Conservation (phyloP, 2,888 invertebrate genomes). For the Onchidella celtica region DNA sequence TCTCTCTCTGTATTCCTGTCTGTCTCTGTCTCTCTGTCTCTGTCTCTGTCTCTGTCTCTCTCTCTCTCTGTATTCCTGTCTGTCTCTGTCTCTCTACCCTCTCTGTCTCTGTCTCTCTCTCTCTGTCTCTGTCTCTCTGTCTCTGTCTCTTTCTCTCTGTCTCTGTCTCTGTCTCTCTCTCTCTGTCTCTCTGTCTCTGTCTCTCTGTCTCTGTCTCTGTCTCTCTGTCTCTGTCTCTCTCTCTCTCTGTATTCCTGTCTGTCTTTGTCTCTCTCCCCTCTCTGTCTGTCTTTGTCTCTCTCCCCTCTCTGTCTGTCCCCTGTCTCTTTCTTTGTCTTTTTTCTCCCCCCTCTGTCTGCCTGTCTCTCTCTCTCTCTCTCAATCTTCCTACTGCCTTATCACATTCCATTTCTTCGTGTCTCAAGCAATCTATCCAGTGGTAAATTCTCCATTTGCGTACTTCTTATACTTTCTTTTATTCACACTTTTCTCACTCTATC, state of each 20-base stretch:
- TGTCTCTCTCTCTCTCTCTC: neutral
- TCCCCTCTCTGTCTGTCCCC: neutral
- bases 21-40: conserved; percentile 7
- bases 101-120: too few species aligned
- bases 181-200: too few species aligned
- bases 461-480: too few species aligned
- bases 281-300: neutral
- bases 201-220: too few species aligned
- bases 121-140: too few species aligned
- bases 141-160: too few species aligned
- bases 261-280: neutral
- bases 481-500: too few species aligned
- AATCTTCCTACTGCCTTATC: neutral
- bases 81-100: conserved; percentile 1
- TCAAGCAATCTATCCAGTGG: too few species aligned
- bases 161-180: too few species aligned
- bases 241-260: conserved; percentile 3
- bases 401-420: too few species aligned
- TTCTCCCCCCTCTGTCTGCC: neutral
- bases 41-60: neutral
- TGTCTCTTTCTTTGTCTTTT: conserved; percentile 4
- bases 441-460: too few species aligned
- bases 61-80: neutral
- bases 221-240: conserved; percentile 20
- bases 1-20: conserved; percentile 6